Conservation (phyloP, 2,113 vertebrate genomes). For the Labeo catla region DNA sequence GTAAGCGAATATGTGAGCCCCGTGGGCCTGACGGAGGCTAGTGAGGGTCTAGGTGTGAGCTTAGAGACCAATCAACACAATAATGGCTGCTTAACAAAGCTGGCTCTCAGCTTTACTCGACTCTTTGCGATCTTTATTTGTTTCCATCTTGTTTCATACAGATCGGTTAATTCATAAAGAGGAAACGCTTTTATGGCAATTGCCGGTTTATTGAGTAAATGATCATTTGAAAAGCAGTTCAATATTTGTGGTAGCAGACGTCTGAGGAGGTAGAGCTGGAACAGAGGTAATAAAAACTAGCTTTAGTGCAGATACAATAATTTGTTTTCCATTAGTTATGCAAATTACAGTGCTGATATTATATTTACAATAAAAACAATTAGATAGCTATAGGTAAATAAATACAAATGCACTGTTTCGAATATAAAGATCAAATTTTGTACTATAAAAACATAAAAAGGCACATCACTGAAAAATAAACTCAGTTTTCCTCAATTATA, state of each 20-base stretch:
- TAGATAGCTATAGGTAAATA: neutral
- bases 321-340: neutral
- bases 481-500: too few species aligned
- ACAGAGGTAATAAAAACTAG: neutral
- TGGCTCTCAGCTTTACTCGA: slow-evolving; percentile 35
- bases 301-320: neutral
- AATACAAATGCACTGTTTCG: neutral
- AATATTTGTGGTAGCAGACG: slow-evolving; percentile 21
- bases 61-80: slow-evolving; percentile 36
- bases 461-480: too few species aligned
- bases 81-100: slow-evolving; percentile 29
- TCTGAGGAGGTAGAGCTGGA: neutral
- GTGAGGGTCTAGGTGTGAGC: slow-evolving; percentile 39
- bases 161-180: slow-evolving; percentile 12
- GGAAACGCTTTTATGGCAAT: neutral
- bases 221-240: slow-evolving; percentile 36
- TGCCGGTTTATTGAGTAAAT: slow-evolving; percentile 6
- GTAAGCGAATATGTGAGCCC: neutral
- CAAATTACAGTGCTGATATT: neutral
- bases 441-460: too few species aligned
- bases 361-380: slow-evolving; percentile 16
- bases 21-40: neutral
- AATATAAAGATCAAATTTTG: neutral
- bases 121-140: slow-evolving; percentile 16
- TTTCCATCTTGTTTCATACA: neutral